phyloP scores from a whole-genome alignment of 2,888 invertebrate genomes.

The Idaea aversata region DNA sequence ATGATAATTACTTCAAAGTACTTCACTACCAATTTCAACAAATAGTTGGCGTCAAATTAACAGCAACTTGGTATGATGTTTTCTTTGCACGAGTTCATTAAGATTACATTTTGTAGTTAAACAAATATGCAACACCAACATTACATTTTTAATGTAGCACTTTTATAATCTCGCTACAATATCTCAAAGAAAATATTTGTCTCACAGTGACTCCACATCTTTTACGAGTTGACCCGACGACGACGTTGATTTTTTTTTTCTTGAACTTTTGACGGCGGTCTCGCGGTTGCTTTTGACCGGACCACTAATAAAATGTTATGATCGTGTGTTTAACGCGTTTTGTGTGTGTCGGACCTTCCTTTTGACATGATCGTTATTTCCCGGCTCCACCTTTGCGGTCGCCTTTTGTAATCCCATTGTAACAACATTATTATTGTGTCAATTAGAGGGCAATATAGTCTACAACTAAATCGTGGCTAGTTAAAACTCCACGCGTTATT shows the following conservation, averaged over 20 bases:
- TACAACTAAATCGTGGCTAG: constrained; percentile 66
- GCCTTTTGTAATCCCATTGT: constrained; percentile 69
- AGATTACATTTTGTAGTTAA: constrained; percentile 3
- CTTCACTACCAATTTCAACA: constrained; percentile 20
- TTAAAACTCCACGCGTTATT: constrained; percentile 40
- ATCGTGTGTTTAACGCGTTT: constrained; percentile 79
- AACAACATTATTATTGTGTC: constrained; percentile 76
- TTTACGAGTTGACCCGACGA: constrained; percentile 75
- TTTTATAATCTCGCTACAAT: constrained; percentile 34
- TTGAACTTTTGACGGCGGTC: constrained; percentile 76
- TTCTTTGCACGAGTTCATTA: background rate
- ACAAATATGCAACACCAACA: constrained; percentile 13
- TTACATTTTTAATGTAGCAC: constrained; percentile 31
- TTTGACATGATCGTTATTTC: constrained; percentile 78
- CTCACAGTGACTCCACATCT: constrained; percentile 69
- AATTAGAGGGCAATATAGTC: constrained; percentile 70
- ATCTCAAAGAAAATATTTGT: constrained; percentile 58
- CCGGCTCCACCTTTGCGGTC: constrained; percentile 72
- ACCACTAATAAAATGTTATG: constrained; percentile 80
- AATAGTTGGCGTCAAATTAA: constrained; percentile 12
- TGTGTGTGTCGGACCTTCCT: constrained; percentile 75
- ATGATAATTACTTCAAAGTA: constrained; percentile 30
- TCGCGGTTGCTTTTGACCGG: constrained; percentile 77
- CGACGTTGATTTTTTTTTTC: constrained; percentile 59
- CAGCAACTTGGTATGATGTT: background rate